Base-by-base conservation (phyloP, 2,797 vertebrate genomes). In the Paguma larvata region DNA sequence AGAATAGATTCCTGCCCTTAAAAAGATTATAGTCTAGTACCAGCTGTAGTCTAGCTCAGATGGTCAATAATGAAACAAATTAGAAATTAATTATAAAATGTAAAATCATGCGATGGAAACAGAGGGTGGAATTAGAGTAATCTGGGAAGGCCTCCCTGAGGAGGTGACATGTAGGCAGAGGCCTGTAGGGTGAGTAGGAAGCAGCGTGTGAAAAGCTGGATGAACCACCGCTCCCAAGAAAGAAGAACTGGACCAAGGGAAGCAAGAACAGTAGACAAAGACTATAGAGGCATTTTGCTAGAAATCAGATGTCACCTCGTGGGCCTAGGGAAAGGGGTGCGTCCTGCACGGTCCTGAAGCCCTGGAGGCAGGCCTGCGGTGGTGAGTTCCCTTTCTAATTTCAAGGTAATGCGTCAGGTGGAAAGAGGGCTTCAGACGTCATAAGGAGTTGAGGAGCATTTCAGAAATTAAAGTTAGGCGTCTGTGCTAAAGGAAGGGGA, bases 81-180 rank as follows among this genome's bases (percentile, higher is more conserved):
- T 27, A 56, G 34, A 44, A 48, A 84, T 77, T 82, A 73, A 89
- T 92, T 12, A 53, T 84, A 25, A 97, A 85, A 63, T 41, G 38
- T 18, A 63, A 95, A 80, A 18, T 48, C 13, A 48, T 32, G 41
- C 32, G 44, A 27, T 25, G 21, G 70, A 77, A 90, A 73, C 23
- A 34, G 8, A 27, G 21, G 27, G 25, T 72, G 11, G 38, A 18
- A 14, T 62, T 23, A 68, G 38, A 83, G 30, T 46, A n/a, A 93
- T 32, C 75, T 2, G 0, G 38, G 44, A 72, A 65, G 67, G 18
- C 44, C 32, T 89, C 67, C n/a, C 5, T 2, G 15, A 90, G 86
- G 89, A 80, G 70, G 89, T 67, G 27, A n/a, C 51, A 30, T 53
- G 56, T 65, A 59, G 67, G 46, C 23, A 10, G 30, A 23, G 30